phyloP scores from a whole-genome alignment of 2,797 vertebrate genomes.

The Spinibarbus caldwelli region DNA sequence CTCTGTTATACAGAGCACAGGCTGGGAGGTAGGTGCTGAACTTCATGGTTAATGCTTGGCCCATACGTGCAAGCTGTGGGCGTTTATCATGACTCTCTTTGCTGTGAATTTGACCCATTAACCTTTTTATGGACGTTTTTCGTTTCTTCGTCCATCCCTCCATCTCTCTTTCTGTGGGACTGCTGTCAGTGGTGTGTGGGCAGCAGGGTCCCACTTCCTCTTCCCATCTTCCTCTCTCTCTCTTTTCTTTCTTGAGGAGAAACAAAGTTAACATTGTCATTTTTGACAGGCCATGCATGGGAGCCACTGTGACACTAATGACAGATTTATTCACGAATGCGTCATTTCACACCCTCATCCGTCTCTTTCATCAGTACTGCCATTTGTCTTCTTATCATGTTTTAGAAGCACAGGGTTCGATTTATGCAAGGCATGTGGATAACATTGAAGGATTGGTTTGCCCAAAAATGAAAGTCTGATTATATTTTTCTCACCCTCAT shows the following conservation, averaged over 20 bases:
- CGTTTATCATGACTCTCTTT: constrained; percentile 66
- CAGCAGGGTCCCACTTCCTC: constrained; percentile 61
- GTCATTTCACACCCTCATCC: constrained; percentile 75
- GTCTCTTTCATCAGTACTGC: constrained; percentile 77
- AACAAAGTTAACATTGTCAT: constrained; percentile 65
- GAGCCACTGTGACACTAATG: constrained; percentile 88
- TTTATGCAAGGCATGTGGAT: constrained; percentile 72
- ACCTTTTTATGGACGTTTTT: constrained; percentile 74
- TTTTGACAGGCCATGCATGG: constrained; percentile 92
- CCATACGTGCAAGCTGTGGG: constrained; percentile 91
- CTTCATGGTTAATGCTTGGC: constrained; percentile 90
- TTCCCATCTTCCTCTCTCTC: constrained; percentile 57
- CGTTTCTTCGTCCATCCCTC: constrained; percentile 53
- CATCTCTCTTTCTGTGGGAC: constrained; percentile 69
- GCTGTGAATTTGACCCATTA: constrained; percentile 91
- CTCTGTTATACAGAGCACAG: constrained; percentile 99
- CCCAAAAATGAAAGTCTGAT: background rate
- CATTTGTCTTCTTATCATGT: constrained; percentile 75
- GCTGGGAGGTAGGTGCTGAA: constrained; percentile 99
- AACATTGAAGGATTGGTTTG: background rate
- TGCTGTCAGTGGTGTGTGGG: constrained; percentile 69
- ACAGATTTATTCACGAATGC: constrained; percentile 88
- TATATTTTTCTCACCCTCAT: background rate
- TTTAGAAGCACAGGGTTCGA: constrained; percentile 93
- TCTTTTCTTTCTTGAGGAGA: constrained; percentile 64